These are phyloP conservation scores for Odontomyia ornata DNA, from an alignment of 2,888 invertebrate species.

Conservation along the genomic window DNA sequence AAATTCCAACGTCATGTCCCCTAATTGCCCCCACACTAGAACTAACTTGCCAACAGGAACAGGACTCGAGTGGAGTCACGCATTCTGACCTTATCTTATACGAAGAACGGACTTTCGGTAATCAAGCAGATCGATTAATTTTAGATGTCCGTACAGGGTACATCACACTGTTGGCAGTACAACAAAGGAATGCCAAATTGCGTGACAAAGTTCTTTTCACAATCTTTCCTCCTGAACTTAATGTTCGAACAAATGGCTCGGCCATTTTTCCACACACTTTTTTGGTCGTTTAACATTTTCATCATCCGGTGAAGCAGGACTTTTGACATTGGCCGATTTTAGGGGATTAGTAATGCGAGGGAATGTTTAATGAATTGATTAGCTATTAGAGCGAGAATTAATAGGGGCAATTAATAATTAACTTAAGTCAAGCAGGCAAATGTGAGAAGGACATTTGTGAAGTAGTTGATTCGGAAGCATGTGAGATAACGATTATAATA, in stretches of 20 bases:
- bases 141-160: not conserved
- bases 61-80: not conserved
- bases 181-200: not conserved
- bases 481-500: no score
- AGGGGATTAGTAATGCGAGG: not conserved
- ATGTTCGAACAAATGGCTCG: not conserved
- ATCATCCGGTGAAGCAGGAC: no score
- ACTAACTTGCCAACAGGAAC: not conserved
- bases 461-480: no score
- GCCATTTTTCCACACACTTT: not conserved
- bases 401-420: no score
- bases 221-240: not conserved
- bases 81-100: not conserved
- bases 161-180: not conserved
- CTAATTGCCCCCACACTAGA: not conserved
- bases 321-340: no score
- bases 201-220: conserved; percentile 1
- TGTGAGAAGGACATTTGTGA: no score
- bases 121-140: conserved; percentile 16
- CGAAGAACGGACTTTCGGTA: not conserved
- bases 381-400: not conserved
- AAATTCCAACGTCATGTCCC: conserved; percentile 9
- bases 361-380: not conserved
- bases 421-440: no score
- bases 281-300: not conserved